Conservation (phyloP, 2,113 vertebrate species). For the Taurulus bubalis region DNA sequence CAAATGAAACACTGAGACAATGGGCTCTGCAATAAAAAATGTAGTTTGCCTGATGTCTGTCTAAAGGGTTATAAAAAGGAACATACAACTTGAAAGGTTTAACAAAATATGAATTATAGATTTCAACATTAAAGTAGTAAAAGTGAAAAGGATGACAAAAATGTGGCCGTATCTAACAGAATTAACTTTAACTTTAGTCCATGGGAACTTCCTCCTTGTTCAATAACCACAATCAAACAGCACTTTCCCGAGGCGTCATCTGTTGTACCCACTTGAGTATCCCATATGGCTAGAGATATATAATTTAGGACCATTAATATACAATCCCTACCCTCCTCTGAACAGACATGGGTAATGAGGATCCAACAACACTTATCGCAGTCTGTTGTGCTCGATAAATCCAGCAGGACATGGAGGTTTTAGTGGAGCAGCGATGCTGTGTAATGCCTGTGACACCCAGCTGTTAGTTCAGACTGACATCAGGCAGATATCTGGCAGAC, state of each 20-base stretch:
- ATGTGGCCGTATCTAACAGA: background rate
- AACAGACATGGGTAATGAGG: constrained; percentile 40
- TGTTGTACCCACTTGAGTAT: constrained; percentile 64
- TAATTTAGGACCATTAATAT: constrained; percentile 81
- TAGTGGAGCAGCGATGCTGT: constrained; percentile 47
- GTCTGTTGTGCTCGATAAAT: constrained; percentile 63
- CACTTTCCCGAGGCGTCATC: constrained; percentile 69
- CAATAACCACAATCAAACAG: constrained; percentile 53
- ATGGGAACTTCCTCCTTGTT: constrained; percentile 33
- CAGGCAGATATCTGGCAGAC: constrained; percentile 60
- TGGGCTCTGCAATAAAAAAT: constrained; percentile 11
- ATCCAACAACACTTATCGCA: constrained; percentile 44
- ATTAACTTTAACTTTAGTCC: constrained; percentile 14
- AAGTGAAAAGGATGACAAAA: background rate
- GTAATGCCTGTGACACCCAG: constrained; percentile 59
- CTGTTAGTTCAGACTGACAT: constrained; percentile 75
- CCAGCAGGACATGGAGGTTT: constrained; percentile 57
- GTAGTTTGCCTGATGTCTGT: constrained; percentile 23
- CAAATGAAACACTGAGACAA: constrained; percentile 30
- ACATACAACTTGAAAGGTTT: background rate
- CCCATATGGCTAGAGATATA: constrained; percentile 78
- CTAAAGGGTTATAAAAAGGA: background rate
- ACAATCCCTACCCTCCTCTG: constrained; percentile 61
- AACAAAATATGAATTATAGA: background rate
- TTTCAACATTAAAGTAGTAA: background rate